Conservation (phyloP, 2,797 vertebrate species). For the Ara ararauna region DNA sequence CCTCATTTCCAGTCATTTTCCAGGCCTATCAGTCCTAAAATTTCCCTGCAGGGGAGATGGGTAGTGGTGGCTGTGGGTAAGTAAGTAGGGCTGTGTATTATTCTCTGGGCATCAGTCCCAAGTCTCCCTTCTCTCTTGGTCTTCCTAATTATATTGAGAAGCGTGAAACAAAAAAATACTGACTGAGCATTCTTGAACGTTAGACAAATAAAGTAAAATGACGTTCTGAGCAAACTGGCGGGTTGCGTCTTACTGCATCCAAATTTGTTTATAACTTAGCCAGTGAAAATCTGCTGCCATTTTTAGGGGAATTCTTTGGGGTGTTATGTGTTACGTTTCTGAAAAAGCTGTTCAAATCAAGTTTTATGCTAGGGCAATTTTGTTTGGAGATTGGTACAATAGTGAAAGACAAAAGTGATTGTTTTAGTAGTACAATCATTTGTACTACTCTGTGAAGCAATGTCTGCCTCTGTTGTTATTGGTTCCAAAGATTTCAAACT, state of each 20-base stretch:
- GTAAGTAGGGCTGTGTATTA: neutral
- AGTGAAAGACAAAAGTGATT: neutral
- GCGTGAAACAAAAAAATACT: neutral
- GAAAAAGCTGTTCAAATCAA: conserved; percentile 26
- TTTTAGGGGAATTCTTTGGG: conserved; percentile 3
- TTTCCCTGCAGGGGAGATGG: neutral
- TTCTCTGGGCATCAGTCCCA: neutral
- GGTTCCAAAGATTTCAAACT: neutral
- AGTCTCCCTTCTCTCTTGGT: neutral
- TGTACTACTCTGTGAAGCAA: neutral
- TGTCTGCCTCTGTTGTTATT: neutral
- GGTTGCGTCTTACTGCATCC: neutral
- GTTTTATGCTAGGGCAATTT: conserved; percentile 24
- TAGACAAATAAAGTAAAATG: conserved; percentile 4
- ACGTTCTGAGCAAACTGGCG: neutral
- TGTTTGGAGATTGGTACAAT: neutral
- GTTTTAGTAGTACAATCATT: neutral
- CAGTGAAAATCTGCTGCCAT: neutral
- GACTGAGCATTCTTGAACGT: neutral
- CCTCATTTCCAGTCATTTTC: neutral
- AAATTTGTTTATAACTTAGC: conserved; percentile 8
- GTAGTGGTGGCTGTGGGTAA: neutral
- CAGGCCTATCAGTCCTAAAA: neutral
- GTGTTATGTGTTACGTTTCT: neutral
- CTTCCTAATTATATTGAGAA: neutral